A percentile compares a stretch with the other conserved stretches of the same genome.
Evolutionary conservation across 2,888 invertebrate genomes (phyloP).

Genomic region (Plagodis pulveraria): DNA sequence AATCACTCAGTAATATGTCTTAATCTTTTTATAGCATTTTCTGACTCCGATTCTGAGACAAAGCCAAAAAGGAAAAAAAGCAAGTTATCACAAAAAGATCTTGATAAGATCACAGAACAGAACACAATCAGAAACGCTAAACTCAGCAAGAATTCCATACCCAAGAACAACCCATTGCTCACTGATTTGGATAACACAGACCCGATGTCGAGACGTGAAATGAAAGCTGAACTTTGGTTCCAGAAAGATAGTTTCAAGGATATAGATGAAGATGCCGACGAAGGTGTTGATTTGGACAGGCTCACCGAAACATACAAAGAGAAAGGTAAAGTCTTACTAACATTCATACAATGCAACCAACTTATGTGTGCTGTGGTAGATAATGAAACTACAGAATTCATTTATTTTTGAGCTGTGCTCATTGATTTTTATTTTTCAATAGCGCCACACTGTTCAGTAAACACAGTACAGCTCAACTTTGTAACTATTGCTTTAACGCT

Average conservation of each 20-base stretch:
- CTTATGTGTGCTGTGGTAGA: no score
- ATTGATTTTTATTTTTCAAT: no score
- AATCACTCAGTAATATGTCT: no score
- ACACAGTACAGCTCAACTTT: no score
- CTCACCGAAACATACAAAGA: conserved; percentile 84
- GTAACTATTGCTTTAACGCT: no score
- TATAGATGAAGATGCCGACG: conserved; percentile 92
- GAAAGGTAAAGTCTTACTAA: not conserved
- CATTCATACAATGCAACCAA: no score
- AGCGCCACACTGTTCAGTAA: no score
- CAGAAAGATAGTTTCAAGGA: conserved; percentile 93
- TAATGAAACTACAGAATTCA: no score
- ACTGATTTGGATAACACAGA: conserved; percentile 92
- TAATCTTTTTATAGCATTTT: conserved; percentile 79
- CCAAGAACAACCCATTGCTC: conserved; percentile 88
- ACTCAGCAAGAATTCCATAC: conserved; percentile 53
- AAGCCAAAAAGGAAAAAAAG: conserved; percentile 43
- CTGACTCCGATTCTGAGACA: conserved; percentile 86
- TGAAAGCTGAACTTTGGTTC: conserved; percentile 95
- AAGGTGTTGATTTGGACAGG: conserved; percentile 94
- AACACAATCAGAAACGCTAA: conserved; percentile 71
- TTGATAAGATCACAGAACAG: conserved; percentile 69
- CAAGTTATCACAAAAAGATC: conserved; percentile 34
- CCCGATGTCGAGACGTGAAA: conserved; percentile 88
- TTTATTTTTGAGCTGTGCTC: no score